Evolutionary conservation across 1,140 invertebrate species (phyloP).

Genomic region (Scaptomyza pallida): DNA sequence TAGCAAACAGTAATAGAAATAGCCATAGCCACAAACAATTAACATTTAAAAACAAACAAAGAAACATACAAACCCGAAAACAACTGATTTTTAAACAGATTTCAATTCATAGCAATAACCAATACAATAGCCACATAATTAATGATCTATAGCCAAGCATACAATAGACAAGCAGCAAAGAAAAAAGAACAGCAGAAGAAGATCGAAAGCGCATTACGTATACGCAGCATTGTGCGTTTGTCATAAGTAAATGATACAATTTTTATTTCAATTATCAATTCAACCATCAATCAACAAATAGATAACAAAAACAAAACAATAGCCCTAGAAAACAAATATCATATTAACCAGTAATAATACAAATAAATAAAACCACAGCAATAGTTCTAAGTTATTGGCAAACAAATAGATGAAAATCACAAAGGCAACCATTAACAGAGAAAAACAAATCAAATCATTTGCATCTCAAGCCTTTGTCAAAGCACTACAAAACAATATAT

Average conservation of each 20-base stretch:
- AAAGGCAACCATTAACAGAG: conserved; percentile 26
- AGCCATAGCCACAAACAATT: conserved; percentile 71
- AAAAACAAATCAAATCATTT: conserved; percentile 22
- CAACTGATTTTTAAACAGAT: conserved; percentile 53
- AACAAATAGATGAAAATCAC: conserved; percentile 11
- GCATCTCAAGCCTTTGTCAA: conserved; percentile 17
- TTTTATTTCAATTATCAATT: conserved; percentile 80
- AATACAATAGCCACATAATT: conserved; percentile 73
- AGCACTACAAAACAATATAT: conserved; percentile 8
- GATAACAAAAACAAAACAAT: conserved; percentile 66
- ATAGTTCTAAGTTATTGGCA: conserved; percentile 77
- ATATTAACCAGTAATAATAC: conserved; percentile 66
- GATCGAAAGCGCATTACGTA: conserved; percentile 51
- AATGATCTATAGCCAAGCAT: conserved; percentile 70
- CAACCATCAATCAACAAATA: conserved; percentile 53
- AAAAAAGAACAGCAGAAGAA: conserved; percentile 73
- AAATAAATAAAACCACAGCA: conserved; percentile 51
- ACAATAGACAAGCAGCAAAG: conserved; percentile 50
- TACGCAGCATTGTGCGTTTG: conserved; percentile 29
- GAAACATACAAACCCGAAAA: not conserved
- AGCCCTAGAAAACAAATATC: conserved; percentile 66
- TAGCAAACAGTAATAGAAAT: conserved; percentile 77
- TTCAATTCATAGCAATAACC: conserved; percentile 74
- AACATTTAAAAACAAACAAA: conserved; percentile 51
- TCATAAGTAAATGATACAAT: conserved; percentile 56